Conservation (phyloP, 2,797 vertebrate species). For the Harpagifer antarcticus region DNA sequence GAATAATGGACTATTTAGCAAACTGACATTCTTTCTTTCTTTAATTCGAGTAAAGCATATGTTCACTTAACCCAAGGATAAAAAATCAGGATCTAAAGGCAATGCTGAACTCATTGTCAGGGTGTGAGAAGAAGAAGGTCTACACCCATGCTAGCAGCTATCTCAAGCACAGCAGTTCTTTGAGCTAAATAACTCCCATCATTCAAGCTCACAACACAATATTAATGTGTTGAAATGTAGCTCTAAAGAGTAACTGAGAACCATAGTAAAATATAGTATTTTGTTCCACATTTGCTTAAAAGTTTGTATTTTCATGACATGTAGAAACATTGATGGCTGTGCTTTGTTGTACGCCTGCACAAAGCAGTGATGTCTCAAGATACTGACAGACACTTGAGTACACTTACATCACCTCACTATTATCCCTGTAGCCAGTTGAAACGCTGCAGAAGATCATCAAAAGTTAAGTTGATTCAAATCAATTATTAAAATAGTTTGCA, state of each 20-base stretch:
- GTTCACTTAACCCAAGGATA: conserved; percentile 11
- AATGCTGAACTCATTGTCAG: conserved; percentile 33
- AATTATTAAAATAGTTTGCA: too few species aligned
- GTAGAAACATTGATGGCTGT: not conserved
- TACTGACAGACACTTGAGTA: not conserved
- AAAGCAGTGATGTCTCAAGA: conserved; percentile 2
- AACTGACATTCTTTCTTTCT: conserved; percentile 31
- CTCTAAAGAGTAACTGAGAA: conserved; percentile 12
- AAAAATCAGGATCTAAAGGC: conserved; percentile 4
- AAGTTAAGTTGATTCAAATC: too few species aligned
- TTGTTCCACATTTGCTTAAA: not conserved
- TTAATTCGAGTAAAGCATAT: conserved; percentile 43
- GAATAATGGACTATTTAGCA: conserved; percentile 14
- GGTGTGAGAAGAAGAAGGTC: conserved; percentile 19
- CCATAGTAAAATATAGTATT: not conserved
- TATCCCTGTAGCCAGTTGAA: not conserved
- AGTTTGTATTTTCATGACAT: not conserved
- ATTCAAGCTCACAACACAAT: not conserved
- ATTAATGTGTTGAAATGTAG: not conserved
- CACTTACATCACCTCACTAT: not conserved
- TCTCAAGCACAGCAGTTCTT: conserved; percentile 12
- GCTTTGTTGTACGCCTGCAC: conserved; percentile 6
- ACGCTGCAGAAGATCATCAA: not conserved
- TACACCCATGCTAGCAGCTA: not conserved
- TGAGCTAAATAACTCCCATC: not conserved